phyloP scores from a whole-genome alignment of 2,797 vertebrate species.

The Alca torda region DNA sequence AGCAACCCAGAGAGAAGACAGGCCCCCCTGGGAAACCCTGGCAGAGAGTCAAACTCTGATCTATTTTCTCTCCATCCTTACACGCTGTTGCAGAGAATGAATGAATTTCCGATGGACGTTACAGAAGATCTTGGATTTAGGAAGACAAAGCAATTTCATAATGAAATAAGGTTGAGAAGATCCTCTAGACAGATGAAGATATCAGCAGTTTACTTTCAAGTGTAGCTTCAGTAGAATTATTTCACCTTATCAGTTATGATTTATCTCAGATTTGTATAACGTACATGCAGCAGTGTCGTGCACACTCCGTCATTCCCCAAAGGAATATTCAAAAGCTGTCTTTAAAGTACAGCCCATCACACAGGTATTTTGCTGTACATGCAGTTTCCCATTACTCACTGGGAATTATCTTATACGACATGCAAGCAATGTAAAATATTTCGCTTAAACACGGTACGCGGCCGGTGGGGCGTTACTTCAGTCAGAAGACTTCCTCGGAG shows the following conservation, averaged over 20 bases:
- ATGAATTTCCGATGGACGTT: background rate
- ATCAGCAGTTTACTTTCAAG: background rate
- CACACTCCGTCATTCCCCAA: background rate
- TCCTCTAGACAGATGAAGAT: background rate
- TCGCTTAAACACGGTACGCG: accelerated
- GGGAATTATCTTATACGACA: background rate
- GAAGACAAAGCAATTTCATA: background rate
- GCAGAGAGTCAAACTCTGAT: background rate
- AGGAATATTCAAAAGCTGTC: background rate
- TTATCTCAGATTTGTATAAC: background rate
- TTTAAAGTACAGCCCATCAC: background rate
- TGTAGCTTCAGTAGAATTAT: background rate
- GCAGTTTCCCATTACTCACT: background rate
- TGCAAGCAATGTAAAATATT: background rate
- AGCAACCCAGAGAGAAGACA: background rate
- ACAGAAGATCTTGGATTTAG: background rate
- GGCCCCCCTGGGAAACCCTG: background rate
- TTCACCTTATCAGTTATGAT: background rate
- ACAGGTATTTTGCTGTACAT: background rate
- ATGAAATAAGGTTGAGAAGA: background rate
- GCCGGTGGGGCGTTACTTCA: background rate
- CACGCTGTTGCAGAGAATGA: background rate
- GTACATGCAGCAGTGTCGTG: background rate
- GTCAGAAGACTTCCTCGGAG: background rate
- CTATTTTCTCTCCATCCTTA: background rate